Percentiles rank a stretch among this genome's conserved stretches.
Conservation (phyloP, 2,888 invertebrate genomes). For the Aleiodes testaceus region DNA sequence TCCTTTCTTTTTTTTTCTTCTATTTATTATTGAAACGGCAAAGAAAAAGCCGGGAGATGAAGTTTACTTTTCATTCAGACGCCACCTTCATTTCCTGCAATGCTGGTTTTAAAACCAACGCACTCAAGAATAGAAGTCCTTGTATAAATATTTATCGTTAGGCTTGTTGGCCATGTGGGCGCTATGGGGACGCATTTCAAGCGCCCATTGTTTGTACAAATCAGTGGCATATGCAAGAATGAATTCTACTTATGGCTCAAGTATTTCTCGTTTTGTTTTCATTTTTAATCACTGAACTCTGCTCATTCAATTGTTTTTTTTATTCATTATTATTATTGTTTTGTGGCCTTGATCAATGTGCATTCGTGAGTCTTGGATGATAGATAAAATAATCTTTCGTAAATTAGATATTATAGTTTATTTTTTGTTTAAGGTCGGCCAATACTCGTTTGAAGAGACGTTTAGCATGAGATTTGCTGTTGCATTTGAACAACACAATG, state of each 20-base stretch:
- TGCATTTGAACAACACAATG: constrained; percentile 94
- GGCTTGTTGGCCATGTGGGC: constrained; percentile 46
- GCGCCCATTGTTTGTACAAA: constrained; percentile 46
- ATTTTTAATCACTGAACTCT: constrained; percentile 1
- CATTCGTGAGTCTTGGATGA: neutral
- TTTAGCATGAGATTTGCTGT: constrained; percentile 93
- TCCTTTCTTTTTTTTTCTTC: too few relatives aligned
- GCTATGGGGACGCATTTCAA: constrained; percentile 28
- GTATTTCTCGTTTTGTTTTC: constrained; percentile 10
- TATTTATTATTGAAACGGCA: neutral
- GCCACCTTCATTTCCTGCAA: constrained; percentile 33
- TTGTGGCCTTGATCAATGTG: neutral
- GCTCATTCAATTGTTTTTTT: constrained; percentile 14
- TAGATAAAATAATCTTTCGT: constrained; percentile 24
- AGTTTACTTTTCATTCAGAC: neutral
- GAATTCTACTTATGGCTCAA: constrained; percentile 40
- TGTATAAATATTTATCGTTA: constrained; percentile 60
- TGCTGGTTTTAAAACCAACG: neutral
- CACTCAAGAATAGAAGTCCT: constrained; percentile 52
- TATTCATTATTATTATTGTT: constrained; percentile 19
- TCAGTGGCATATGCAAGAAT: constrained; percentile 34
- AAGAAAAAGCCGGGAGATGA: too few relatives aligned
- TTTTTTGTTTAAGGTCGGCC: constrained; percentile 79
- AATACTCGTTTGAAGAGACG: constrained; percentile 95
- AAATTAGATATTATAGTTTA: neutral